Percentiles rank a stretch among this genome's conserved stretches.
These are phyloP conservation scores for Philypnodon macrostomus DNA, from an alignment of 2,797 vertebrate species.

Conservation along the genomic window DNA sequence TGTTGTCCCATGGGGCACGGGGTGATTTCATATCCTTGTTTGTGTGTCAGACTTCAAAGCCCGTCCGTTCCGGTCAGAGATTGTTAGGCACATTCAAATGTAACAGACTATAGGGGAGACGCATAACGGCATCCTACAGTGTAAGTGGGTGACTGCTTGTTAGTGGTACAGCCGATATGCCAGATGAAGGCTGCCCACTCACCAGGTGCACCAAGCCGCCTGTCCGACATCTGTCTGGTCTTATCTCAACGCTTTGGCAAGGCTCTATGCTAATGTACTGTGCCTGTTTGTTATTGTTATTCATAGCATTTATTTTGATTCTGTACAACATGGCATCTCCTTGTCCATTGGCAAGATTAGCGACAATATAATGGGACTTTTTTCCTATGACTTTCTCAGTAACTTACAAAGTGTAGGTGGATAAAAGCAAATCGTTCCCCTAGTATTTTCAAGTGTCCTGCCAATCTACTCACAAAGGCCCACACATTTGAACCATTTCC, in stretches of 20 bases:
- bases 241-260: slow-evolving; percentile 21
- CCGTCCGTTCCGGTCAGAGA: slow-evolving; percentile 38
- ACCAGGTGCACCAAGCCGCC: slow-evolving; percentile 40
- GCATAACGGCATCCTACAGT: slow-evolving; percentile 19
- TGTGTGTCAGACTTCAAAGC: slow-evolving; percentile 45
- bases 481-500: not conserved
- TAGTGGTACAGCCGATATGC: slow-evolving; percentile 41
- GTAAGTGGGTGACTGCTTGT: slow-evolving; percentile 42
- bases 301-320: not conserved
- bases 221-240: slow-evolving; percentile 18
- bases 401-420: not conserved
- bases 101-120: slow-evolving; percentile 23
- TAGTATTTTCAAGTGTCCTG: not conserved
- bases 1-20: slow-evolving; percentile 30
- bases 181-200: slow-evolving; percentile 54
- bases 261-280: slow-evolving; percentile 11
- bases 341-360: not conserved
- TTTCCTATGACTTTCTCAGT: not conserved
- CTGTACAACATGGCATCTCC: not conserved
- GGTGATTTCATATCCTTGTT: slow-evolving; percentile 14
- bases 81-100: slow-evolving; percentile 42
- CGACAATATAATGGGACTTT: not conserved
- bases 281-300: slow-evolving; percentile 7
- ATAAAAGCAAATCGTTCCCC: not conserved
- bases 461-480: not conserved